Base-by-base conservation (phyloP, 2,113 vertebrate species). In the Conger conger region DNA sequence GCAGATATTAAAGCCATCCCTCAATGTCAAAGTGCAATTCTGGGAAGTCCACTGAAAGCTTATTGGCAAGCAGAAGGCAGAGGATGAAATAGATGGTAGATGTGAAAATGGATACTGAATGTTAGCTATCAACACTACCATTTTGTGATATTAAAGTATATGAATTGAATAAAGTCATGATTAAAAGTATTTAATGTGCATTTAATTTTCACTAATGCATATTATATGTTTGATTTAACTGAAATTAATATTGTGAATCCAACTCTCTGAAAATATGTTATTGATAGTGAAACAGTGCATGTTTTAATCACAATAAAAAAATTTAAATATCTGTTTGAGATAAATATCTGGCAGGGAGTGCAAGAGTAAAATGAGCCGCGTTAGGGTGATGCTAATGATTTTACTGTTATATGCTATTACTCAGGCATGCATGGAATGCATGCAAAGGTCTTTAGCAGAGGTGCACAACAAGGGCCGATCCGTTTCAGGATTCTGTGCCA, bases 1-100 rank as follows among this genome's bases (percentile, higher is more conserved):
- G 9, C 63, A 84, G 84, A 85, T 84, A 81, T 88, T 89, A 87
- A 88, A 88, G 84, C 86, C 80, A 84, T 87, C 82, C 81, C 81
- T 90, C 84, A 84, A 81, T 27, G 36, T 50, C 82, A 16, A n/a
- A n/a, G 45, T 17, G 17, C 36, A 79, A 42, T 60, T 45, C 35
- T 63, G 57, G 20, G 36, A 68, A 63, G 35, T 80, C 77, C 38
- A 80, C 37, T 15, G 53, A 33, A 80, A 42, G 23, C 73, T 36
- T 83, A 84, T 23, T 50, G 82, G 17, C 35, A 84, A 20, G 36
- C 18, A 30, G 20, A 57, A 53, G 18, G 53, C 23, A 78, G 23
- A 84, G 15, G 36, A 23, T 83, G 33, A 13, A 76, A 83, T n/a
- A n/a, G 40, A 35, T 33, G 5, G 18, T 45, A 73, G 38, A 76